Base-by-base conservation (phyloP, 1,140 invertebrate species). In the Hirudo medicinalis region DNA sequence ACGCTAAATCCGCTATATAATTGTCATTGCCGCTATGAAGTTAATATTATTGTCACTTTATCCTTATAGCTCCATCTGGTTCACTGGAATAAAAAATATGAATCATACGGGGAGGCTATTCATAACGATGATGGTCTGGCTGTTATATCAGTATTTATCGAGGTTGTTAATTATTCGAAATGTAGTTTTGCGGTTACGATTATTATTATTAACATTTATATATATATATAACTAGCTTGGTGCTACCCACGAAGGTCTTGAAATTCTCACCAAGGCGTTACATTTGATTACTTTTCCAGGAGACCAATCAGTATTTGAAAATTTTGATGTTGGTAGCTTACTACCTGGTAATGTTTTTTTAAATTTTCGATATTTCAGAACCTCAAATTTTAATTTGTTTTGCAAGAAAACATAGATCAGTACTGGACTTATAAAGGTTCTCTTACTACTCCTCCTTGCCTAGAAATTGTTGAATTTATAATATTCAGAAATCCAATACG, bases 351-450 rank as follows among this genome's bases (percentile, higher is more conserved):
- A 25, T 22, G 22, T 63, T 63, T 22, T 25, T 63, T 63, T 11
- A 11, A 25, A 22, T 15, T 63, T 63, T 63, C 9, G 6, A 32
- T 63, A 11, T 63, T 63, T 63, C 29, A 63, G 13, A 25, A 25
- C 19, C 22, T 63, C 29, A 63, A 19, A 8, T 63, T n/a, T n/a
- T 63, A 15, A 49, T 15, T 13, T 49, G 11, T 15, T 49, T 11
- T 17, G 11, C 22, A 13, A 63, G 36, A 55, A 53, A 40, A 22
- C 57, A 76, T 71, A 54, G 25, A 27, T 20, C 32, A 75, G 3
- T 97, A 94, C 81, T 97, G 91, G 90, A 96, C 93, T 8, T 99
- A 98, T 80, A 85, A 88, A 71, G 95, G 96, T 6, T 97, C 94
- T 0, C 82, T 99, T 72, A 99, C 96, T n/a, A 97, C 95, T 1